Evolutionary conservation across 2,113 vertebrate species (phyloP), one percentile per base, ranked within the genome.

Genomic region (Laterallus jamaicensis): DNA sequence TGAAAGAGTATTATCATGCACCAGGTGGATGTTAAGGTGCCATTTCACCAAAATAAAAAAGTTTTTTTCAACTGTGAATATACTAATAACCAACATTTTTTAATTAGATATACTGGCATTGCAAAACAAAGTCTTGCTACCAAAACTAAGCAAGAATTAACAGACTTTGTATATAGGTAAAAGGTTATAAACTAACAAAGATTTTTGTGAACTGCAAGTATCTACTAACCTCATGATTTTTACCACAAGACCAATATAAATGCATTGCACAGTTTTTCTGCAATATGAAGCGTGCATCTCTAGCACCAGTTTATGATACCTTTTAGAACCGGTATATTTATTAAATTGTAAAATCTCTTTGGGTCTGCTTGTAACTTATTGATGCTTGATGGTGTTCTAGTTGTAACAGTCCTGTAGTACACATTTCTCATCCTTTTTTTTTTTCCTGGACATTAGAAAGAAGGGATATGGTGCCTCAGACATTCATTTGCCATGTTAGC

Each of bases 231-330:
- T 29, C 0, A 0, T 35, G 7, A 50, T 32, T 81, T 90, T 60
- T 15, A 60, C 29, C 19, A 71, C 13, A 76, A 76, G 32, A 87
- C 17, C 22, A 79, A 60, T 55, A 55, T 28, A 63, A 89, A 84
- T 26, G 47, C 6, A 24, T 63, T 2, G 2, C n/a, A 24, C 11
- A 44, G 49, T 5, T 67, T 78, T 74, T 55, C 20, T 69, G 11
- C n/a, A 62, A 28, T 28, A 69, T 16, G 56, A 79, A 44, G 5
- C 0, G 0, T 32, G 39, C 16, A 19, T 49, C 25, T 82, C 40
- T 67, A 74, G 12, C 28, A 74, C 16, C 28, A 49, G 12, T 64
- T 84, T 78, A 75, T 0, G 0, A 26, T 16, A 18, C 5, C 10
- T 91, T 86, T 84, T 54, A 85, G 58, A 84, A 77, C 2, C 20